Evolutionary conservation across 1,140 invertebrate species (phyloP).

Genomic region (Ptiloglossa arizonensis): DNA sequence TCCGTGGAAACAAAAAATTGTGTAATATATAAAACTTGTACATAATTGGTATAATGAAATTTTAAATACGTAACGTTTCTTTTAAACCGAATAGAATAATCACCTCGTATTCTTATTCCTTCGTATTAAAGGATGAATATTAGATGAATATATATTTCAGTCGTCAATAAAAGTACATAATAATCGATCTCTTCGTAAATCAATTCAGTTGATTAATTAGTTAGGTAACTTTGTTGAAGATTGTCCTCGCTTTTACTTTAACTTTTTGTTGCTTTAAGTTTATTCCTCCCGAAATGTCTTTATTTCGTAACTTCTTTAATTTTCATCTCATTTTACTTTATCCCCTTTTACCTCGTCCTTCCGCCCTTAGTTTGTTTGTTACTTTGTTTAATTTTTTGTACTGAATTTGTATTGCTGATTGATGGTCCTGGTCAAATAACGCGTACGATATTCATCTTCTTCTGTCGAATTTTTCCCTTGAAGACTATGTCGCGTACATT

Average conservation of each 20-base stretch:
- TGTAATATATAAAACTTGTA: too few relatives aligned
- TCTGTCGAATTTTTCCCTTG: neutral
- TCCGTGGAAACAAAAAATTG: neutral
- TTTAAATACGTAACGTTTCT: neutral
- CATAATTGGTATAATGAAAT: too few relatives aligned
- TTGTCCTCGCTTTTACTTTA: constrained; percentile 37
- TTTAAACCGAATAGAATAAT: constrained; percentile 3
- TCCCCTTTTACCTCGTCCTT: neutral
- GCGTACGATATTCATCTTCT: neutral
- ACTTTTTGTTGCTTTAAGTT: neutral
- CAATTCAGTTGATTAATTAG: constrained; percentile 1
- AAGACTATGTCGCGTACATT: constrained; percentile 21
- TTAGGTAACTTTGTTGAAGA: constrained; percentile 40
- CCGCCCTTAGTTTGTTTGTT: neutral
- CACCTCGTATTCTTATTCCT: neutral
- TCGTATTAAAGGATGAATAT: too few relatives aligned
- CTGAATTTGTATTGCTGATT: constrained; percentile 40
- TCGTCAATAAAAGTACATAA: constrained; percentile 19
- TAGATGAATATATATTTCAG: constrained; percentile 18
- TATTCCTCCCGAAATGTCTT: neutral
- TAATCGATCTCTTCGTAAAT: neutral
- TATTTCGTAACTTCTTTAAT: too few relatives aligned
- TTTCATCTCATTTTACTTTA: neutral
- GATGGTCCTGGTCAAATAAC: constrained; percentile 36
- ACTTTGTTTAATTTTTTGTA: neutral